Evolutionary conservation across 2,113 vertebrate genomes (phyloP), one percentile per base, ranked within the genome.

Genomic region (Xenotilapia flavipinnis): DNA sequence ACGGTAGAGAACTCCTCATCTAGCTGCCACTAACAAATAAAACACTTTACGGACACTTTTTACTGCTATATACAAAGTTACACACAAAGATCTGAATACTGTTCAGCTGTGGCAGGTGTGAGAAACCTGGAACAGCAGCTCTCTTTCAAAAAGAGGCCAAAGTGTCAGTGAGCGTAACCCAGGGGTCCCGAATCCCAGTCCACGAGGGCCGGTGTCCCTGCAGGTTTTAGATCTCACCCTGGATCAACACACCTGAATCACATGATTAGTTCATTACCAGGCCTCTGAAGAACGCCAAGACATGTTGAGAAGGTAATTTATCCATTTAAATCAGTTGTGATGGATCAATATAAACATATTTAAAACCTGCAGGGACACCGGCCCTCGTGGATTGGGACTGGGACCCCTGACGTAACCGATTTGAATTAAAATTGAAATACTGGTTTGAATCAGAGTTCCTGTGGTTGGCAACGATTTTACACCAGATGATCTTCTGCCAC

Each of bases 241-340:
- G 14, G 56, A 6, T 58, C 56, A 58, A 17, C 56, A 31, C 56
- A 58, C 26, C 26, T 58, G 56, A 58, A 31, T 58, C 56, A 58
- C 26, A 17, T 17, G 7, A 17, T 58, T 17, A 31, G 55, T 0
- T 58, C 14, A 1, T 58, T 31, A 17, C 5, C 0, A 58, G 26
- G 56, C 5, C 3, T 12, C 55, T 58, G 56, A 1, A 58, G 1
- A 58, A 58, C 0, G 0, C 0, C 56, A 58, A 1, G 26, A 58
- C 26, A 58, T 58, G 55, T 58, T 28, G 55, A 58, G 55, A 1
- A 17, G 2, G 14, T 6, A 0, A 58, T 58, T 58, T 58, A 58
- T 31, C 56, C 14, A 58, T 31, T 58, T 58, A 58, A 58, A 58
- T 31, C 56, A 31, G 56, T 4, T 58, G 56, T 58, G 26, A 58